Evolutionary conservation across 2,113 vertebrate species (phyloP).

Genomic region (Labrus mixtus): DNA sequence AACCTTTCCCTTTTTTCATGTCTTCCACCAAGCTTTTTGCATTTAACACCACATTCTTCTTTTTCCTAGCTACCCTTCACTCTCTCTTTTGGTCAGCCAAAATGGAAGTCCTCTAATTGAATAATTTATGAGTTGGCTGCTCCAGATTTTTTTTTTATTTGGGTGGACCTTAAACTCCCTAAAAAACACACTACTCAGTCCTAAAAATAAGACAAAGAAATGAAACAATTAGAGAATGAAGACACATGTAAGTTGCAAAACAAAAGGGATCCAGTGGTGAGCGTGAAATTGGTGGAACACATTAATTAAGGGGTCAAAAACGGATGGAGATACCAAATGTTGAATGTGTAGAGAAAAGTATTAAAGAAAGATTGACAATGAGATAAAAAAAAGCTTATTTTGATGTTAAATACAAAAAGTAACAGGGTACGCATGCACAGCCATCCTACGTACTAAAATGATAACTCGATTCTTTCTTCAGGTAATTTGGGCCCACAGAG

Average conservation of each 20-base stretch:
- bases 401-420: too few relatives aligned
- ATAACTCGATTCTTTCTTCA: too few relatives aligned
- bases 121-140: conserved; percentile 61
- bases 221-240: conserved; percentile 13
- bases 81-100: not conserved
- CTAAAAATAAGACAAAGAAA: conserved; percentile 20
- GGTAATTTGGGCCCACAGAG: too few relatives aligned
- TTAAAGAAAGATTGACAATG: too few relatives aligned
- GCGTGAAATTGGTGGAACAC: not conserved
- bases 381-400: too few relatives aligned
- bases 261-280: not conserved
- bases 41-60: not conserved
- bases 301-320: conserved; percentile 28
- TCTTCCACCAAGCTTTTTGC: not conserved
- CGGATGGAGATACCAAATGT: not conserved
- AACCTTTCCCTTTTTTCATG: not conserved
- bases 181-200: not conserved
- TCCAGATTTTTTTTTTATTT: conserved; percentile 57
- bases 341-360: too few relatives aligned
- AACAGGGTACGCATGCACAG: too few relatives aligned
- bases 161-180: conserved; percentile 40
- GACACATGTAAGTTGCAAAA: conserved; percentile 26
- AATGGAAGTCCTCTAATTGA: conserved; percentile 52
- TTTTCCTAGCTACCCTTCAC: not conserved
- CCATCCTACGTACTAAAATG: too few relatives aligned